Evolutionary conservation across 2,888 invertebrate species (phyloP).

Genomic region (Zhengitettix transpicula): DNA sequence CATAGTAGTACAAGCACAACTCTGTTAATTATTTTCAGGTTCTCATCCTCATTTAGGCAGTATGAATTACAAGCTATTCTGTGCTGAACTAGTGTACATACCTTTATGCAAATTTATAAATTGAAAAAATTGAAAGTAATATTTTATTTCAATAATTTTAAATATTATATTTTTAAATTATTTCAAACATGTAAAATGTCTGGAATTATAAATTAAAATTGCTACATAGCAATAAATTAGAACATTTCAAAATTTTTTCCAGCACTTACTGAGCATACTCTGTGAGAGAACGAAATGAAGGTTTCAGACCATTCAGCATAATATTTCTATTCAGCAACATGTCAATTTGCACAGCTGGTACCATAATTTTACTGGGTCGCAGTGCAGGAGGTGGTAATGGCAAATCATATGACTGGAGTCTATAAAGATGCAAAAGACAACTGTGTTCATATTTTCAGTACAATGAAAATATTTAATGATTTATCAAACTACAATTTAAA

Average conservation of each 20-base stretch:
- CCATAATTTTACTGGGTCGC: slow-evolving; percentile 25
- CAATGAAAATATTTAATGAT: background rate
- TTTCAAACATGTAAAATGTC: too few species aligned
- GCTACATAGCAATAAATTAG: slow-evolving; percentile 1
- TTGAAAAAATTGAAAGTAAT: too few species aligned
- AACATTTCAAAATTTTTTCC: slow-evolving; percentile 18
- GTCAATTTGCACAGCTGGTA: slow-evolving; percentile 27
- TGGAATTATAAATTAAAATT: too few species aligned
- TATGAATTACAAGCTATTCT: too few species aligned
- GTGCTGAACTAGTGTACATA: too few species aligned
- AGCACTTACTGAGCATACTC: slow-evolving; percentile 31
- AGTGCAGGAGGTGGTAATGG: slow-evolving; percentile 40
- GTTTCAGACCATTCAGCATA: slow-evolving; percentile 26
- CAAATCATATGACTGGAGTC: slow-evolving; percentile 46
- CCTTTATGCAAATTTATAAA: too few species aligned
- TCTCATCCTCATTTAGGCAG: too few species aligned
- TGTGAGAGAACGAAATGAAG: slow-evolving; percentile 29
- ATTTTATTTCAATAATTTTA: too few species aligned
- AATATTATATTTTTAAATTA: too few species aligned
- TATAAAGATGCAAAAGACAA: slow-evolving; percentile 5
- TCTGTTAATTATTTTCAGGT: too few species aligned
- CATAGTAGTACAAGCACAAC: too few species aligned
- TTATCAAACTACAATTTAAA: background rate
- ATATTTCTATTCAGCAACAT: slow-evolving; percentile 26
- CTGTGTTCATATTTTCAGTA: too few species aligned